A percentile compares a stretch with the other conserved stretches of the same genome.
These are phyloP conservation scores for Chaetodon trifascialis DNA, from an alignment of 2,113 vertebrate species.

Conservation along the genomic window DNA sequence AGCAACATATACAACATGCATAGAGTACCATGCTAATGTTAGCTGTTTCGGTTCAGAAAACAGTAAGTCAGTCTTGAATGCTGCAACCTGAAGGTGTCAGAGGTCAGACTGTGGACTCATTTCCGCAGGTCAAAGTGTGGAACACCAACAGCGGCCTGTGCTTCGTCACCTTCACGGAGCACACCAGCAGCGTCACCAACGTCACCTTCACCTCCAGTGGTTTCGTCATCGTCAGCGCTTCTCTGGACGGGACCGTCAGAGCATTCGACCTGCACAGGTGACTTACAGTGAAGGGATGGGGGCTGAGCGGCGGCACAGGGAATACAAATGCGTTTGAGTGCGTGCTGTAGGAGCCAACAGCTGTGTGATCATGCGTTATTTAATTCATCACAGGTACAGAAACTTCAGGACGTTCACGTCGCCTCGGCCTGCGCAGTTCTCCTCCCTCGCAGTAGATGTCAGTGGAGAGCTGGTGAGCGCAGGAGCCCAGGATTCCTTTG, in stretches of 20 bases:
- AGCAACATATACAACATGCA: too few species aligned
- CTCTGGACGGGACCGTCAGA: slow-evolving; percentile 95
- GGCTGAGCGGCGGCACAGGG: not conserved
- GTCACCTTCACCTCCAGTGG: slow-evolving; percentile 92
- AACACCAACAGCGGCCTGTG: slow-evolving; percentile 94
- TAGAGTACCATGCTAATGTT: too few species aligned
- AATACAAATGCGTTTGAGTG: not conserved
- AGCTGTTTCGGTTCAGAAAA: too few species aligned
- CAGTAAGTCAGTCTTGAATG: not conserved
- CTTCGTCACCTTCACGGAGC: slow-evolving; percentile 96
- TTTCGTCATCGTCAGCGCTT: slow-evolving; percentile 93
- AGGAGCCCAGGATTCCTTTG: slow-evolving; percentile 95
- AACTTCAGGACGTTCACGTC: slow-evolving; percentile 98
- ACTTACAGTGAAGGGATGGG: not conserved
- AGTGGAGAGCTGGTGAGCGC: slow-evolving; percentile 95
- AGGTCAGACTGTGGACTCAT: not conserved
- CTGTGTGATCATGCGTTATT: not conserved
- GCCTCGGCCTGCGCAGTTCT: slow-evolving; percentile 93
- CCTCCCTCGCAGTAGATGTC: slow-evolving; percentile 90
- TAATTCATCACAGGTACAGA: slow-evolving; percentile 85
- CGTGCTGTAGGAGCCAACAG: too few species aligned
- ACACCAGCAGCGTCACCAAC: slow-evolving; percentile 90
- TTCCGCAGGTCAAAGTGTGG: slow-evolving; percentile 94
- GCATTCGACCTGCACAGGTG: slow-evolving; percentile 97
- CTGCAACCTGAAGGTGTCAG: not conserved